Base-by-base conservation (phyloP, 2,113 vertebrate species). In the Coreoperca whiteheadi region DNA sequence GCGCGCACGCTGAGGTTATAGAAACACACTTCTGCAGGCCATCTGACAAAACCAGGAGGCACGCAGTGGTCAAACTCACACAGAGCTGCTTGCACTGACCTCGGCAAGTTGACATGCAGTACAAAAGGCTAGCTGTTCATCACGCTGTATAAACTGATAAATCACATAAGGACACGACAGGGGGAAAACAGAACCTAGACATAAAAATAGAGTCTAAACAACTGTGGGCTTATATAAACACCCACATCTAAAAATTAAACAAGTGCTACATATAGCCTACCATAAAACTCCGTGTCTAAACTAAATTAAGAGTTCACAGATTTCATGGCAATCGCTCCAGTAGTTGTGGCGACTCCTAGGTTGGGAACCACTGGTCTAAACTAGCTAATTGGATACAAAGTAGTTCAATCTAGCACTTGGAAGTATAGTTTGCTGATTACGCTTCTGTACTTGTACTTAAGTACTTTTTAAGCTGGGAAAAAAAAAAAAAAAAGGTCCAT, bases 121-220 rank as follows among this genome's bases (percentile, higher is more conserved):
- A 50, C n/a, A 73, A 32, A 25, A 53, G 10, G 10, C 21, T 30
- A 4, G 41, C 28, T 85, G 48, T 85, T 80, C 66, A 76, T 65
- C 63, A n/a, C 10, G 12, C 46, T 37, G n/a, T 56, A 10, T 43
- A 61, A 79, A 79, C 63, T 54, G 39, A 67, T 46, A 67, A 32
- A 68, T 50, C 2, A 46, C 43, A 46, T 46, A 51, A 34, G 14
- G n/a, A 53, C 6, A 56, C 30, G 6, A 46, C 20, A n/a, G 23
- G 53, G 21, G 25, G n/a, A 53, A 64, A 65, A 57, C n/a, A 65
- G n/a, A 37, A 9, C 9, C 53, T 18, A 56, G 12, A 30, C 48
- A 32, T 8, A 48, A 67, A 81, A 70, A 60, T 69, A 60, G 16
- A 60, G 10, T 23, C 41, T 21, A 81, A 59, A 67, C 71, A 61